Percentiles rank a stretch among this genome's conserved stretches.
These are phyloP conservation scores for Ceratotherium simum DNA, from an alignment of 2,113 vertebrate genomes.

Conservation along the genomic window DNA sequence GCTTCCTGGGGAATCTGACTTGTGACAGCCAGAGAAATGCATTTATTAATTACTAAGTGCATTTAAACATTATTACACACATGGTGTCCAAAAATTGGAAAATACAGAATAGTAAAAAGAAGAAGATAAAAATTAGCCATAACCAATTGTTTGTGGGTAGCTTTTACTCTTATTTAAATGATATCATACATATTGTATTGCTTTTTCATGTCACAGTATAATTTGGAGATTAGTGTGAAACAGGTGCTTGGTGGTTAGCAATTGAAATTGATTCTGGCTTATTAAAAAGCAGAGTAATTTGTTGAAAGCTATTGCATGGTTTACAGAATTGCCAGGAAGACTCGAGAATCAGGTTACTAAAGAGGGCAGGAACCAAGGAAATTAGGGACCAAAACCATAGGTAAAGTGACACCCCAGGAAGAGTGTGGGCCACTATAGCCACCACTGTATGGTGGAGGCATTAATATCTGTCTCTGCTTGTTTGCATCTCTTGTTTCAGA, in stretches of 20 bases:
- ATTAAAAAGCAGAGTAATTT: neutral
- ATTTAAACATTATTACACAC: neutral
- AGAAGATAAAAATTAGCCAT: neutral
- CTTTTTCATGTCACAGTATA: neutral
- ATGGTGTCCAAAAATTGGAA: neutral
- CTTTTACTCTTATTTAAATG: neutral
- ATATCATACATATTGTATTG: neutral
- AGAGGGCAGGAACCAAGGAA: neutral
- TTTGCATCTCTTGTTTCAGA: neutral
- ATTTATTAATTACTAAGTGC: conserved; percentile 9
- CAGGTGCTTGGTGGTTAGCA: neutral
- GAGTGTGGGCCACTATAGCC: neutral
- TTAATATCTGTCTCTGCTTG: neutral
- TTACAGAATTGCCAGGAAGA: neutral
- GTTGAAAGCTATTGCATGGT: neutral
- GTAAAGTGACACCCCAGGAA: neutral
- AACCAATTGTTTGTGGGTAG: neutral
- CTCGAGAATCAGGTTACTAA: neutral
- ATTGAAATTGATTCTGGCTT: neutral
- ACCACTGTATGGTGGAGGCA: too few species aligned
- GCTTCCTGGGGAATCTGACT: neutral
- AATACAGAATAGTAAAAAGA: neutral
- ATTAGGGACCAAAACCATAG: neutral
- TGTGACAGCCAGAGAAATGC: neutral
- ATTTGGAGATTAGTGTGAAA: neutral